phyloP scores from a whole-genome alignment of 2,797 vertebrate species.

The Cetoscarus ocellatus region DNA sequence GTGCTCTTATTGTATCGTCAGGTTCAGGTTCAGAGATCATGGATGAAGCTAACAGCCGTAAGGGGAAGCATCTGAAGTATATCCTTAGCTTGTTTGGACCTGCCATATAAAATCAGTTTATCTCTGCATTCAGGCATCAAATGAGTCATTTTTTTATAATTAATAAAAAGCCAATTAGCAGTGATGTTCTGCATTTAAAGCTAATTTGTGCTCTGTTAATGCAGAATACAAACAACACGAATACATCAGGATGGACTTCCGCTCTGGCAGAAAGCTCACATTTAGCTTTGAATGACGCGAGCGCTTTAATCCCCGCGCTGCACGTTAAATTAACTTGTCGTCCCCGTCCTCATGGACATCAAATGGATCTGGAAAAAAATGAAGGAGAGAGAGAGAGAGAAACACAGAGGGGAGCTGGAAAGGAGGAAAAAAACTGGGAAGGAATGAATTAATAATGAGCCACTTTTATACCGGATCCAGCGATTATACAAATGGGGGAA shows the following conservation, averaged over 20 bases:
- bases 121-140: constrained; percentile 3
- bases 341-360: constrained; percentile 49
- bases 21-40: too few species aligned
- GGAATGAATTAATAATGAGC: constrained; percentile 92
- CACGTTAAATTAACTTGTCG: constrained; percentile 72
- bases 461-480: constrained; percentile 87
- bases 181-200: constrained; percentile 38
- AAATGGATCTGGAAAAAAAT: constrained; percentile 51
- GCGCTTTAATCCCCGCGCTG: constrained; percentile 62
- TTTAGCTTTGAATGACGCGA: constrained; percentile 61
- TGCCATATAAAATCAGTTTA: not conserved
- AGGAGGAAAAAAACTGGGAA: constrained; percentile 79
- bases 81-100: too few species aligned
- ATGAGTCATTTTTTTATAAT: constrained; percentile 2
- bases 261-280: constrained; percentile 38
- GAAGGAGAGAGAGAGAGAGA: constrained; percentile 30
- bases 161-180: constrained; percentile 18
- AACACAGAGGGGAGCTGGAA: constrained; percentile 81
- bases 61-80: too few species aligned
- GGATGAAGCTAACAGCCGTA: too few species aligned
- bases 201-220: constrained; percentile 24
- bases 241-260: constrained; percentile 23
- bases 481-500: constrained; percentile 94
- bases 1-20: too few species aligned
- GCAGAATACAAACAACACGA: constrained; percentile 38